Conservation (phyloP, 2,113 vertebrate species). For the Aythya baeri region DNA sequence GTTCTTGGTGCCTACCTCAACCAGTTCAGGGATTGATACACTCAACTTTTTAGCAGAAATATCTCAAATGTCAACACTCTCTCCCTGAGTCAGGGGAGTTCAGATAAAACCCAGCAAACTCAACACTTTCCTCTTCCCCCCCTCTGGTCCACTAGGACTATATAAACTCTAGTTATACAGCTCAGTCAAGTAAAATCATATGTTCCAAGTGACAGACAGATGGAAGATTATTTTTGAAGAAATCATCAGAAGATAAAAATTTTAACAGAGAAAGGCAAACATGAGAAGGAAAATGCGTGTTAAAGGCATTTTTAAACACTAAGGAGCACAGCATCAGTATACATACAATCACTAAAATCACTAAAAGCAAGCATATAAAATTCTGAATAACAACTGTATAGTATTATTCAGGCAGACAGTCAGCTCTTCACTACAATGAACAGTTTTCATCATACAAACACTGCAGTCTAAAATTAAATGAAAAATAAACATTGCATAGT, state of each 20-base stretch:
- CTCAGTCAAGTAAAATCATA: conserved; percentile 41
- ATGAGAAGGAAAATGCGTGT: not conserved
- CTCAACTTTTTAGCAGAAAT: not conserved
- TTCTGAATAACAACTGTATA: not conserved
- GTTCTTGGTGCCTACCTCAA: not conserved
- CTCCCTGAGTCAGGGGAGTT: not conserved
- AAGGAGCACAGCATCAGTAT: not conserved
- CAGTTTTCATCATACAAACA: not conserved
- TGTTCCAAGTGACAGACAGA: conserved; percentile 61
- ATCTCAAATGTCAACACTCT: not conserved
- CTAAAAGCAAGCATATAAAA: not conserved
- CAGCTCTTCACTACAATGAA: not conserved
- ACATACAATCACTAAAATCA: not conserved
- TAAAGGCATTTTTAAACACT: conserved; percentile 8
- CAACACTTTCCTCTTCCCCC: not conserved
- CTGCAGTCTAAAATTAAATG: not conserved
- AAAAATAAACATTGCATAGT: not conserved
- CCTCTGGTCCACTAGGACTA: conserved; percentile 28
- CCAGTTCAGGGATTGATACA: not conserved
- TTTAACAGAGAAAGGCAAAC: conserved; percentile 33
- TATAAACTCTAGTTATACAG: conserved; percentile 16
- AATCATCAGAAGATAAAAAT: conserved; percentile 4
- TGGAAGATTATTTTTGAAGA: conserved; percentile 63
- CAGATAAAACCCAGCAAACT: not conserved
- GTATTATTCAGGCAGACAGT: not conserved